phyloP scores from a whole-genome alignment of 1,140 invertebrate species.

The Phthorimaea operculella region DNA sequence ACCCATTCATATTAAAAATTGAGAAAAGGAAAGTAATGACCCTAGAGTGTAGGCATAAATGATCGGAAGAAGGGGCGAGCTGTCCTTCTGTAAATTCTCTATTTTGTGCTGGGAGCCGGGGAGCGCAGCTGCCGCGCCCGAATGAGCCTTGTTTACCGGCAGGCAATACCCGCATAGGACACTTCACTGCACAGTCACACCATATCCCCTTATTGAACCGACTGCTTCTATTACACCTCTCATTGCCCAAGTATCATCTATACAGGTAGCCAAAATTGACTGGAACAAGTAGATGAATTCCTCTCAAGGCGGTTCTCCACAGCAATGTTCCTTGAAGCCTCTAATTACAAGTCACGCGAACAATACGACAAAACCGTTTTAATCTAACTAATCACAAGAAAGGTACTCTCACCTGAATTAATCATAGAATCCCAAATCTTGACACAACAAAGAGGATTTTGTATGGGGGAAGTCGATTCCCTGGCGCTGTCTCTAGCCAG shows the following conservation, averaged over 20 bases:
- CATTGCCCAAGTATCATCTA: background rate
- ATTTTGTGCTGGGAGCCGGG: conserved; percentile 64
- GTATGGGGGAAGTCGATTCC: conserved; percentile 20
- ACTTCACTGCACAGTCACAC: conserved; percentile 26
- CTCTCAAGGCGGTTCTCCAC: too few relatives aligned
- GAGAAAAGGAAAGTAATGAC: too few relatives aligned
- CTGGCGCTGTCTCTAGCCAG: conserved; percentile 18
- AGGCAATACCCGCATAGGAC: conserved; percentile 35
- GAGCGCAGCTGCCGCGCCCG: conserved; percentile 38
- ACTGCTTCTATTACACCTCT: conserved; percentile 8
- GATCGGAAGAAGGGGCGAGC: too few relatives aligned
- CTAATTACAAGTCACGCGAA: conserved; percentile 11
- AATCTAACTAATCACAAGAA: background rate
- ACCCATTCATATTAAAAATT: too few relatives aligned
- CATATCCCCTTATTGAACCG: conserved; percentile 26
- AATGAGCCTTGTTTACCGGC: conserved; percentile 46
- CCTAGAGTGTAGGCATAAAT: too few relatives aligned
- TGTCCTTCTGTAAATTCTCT: too few relatives aligned
- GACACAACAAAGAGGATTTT: conserved; percentile 5
- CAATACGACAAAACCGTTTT: conserved; percentile 7
- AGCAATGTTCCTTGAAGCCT: conserved; percentile 8
- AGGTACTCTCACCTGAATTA: background rate
- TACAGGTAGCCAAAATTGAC: conserved; percentile 8
- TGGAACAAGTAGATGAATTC: too few relatives aligned
- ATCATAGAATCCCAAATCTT: conserved; percentile 13